Percentiles rank a stretch among this genome's conserved stretches.
Conservation (phyloP, 2,113 vertebrate species). For the Prionailurus bengalensis region DNA sequence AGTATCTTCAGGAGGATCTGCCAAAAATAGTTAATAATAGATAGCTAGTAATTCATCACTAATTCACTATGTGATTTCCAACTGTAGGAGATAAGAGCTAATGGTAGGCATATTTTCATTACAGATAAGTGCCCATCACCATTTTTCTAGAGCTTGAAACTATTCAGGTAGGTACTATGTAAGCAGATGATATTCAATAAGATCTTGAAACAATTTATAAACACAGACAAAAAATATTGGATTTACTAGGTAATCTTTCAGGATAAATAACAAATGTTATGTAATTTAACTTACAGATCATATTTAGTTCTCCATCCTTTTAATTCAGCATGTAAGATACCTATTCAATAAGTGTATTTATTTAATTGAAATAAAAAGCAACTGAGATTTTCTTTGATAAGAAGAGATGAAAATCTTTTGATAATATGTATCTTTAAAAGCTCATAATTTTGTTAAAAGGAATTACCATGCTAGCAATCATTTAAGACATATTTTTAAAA, state of each 20-base stretch:
- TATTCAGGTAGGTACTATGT: neutral
- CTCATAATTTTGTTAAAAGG: neutral
- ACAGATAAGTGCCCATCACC: neutral
- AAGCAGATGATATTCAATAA: neutral
- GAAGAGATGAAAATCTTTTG: neutral
- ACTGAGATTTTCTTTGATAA: neutral
- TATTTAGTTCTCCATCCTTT: neutral
- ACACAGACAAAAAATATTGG: neutral
- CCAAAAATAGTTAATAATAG: neutral
- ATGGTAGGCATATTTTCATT: neutral
- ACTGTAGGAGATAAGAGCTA: neutral
- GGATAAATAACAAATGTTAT: neutral
- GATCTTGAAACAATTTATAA: neutral
- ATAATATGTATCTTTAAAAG: neutral
- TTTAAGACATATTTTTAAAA: neutral
- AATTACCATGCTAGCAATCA: neutral
- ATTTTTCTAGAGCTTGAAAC: neutral
- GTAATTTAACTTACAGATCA: neutral
- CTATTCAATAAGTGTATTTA: neutral
- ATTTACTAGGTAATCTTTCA: neutral
- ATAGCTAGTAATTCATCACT: neutral
- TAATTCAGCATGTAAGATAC: neutral
- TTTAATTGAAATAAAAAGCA: neutral
- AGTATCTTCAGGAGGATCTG: neutral
- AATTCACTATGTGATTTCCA: neutral